Evolutionary conservation across 2,888 invertebrate genomes (phyloP), one percentile per base, ranked within the genome.

Genomic region (Clitarchus hookeri): DNA sequence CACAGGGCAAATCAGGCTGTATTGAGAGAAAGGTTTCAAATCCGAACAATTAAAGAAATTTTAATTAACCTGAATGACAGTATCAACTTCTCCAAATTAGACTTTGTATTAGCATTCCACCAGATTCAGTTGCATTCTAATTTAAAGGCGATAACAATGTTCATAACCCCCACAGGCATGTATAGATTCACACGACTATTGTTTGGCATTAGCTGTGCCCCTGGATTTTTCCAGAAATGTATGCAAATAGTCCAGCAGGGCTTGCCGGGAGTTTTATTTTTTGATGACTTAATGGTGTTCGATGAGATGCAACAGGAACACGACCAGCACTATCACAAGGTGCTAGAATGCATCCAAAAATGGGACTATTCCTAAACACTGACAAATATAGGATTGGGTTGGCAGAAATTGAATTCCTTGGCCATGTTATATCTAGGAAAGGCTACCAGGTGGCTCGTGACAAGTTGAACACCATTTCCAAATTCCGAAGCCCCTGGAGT

Each of bases 201-300:
- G 90, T 91, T 91, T 87, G 91, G 91, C 0, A 90, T 92, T 16
- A 89, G 89, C 2, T 91, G 91, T 84, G 92, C 92, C 8, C 90
- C 91, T 0, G 92, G 92, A 89, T 88, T 91, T 1, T 92, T n/a
- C 91, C 91, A 92, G 88, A 91, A 91, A 88, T 89, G 89, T 3
- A 86, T 92, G 44, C 48, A 48, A 48, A 48, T 48, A 12, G 48
- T 48, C 48, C 12, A 9, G 6, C 48, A 48, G 48, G 48, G 8
- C 6, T 48, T 48, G 12, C 48, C 48, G 6, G 48, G 12, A 12
- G 48, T 48, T 48, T 9, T 48, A 48, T 48, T 48, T 48, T 90
- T 91, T 27, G 88, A 90, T 79, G 91, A 91, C 0, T 89, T 89
- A 6, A 87, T 90, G 44, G 91, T 90, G 85, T 90, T 90, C 83